These are phyloP conservation scores for Clarias macrocephalus DNA, from an alignment of 2,113 vertebrate genomes.

Conservation along the genomic window DNA sequence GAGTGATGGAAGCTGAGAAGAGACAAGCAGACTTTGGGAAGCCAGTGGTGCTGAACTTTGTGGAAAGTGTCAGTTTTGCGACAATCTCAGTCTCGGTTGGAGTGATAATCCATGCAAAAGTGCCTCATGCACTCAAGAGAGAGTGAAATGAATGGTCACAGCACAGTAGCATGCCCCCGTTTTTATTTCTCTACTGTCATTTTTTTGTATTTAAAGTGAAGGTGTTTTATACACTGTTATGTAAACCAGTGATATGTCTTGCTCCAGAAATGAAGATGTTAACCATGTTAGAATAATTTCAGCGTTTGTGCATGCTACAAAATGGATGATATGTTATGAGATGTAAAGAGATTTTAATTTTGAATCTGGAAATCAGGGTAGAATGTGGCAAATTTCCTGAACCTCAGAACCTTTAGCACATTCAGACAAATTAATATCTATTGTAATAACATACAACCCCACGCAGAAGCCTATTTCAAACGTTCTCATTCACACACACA, in stretches of 20 bases:
- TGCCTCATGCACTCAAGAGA: conserved; percentile 31
- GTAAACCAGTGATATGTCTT: neutral
- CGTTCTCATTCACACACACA: neutral
- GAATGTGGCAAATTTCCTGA: conserved; percentile 50
- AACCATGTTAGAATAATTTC: neutral
- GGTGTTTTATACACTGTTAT: neutral
- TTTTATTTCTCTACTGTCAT: conserved; percentile 29
- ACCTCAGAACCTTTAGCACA: neutral
- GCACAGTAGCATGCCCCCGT: conserved; percentile 11
- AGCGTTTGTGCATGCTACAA: neutral
- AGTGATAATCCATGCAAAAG: conserved; percentile 46
- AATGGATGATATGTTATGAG: neutral
- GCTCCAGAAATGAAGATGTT: neutral
- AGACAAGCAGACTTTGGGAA: conserved; percentile 34
- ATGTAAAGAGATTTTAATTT: neutral
- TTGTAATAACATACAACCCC: neutral
- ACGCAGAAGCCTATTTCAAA: conserved; percentile 15
- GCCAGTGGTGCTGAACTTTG: conserved; percentile 51
- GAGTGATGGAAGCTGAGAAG: conserved; percentile 43
- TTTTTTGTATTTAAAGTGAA: neutral
- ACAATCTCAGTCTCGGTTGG: conserved; percentile 43
- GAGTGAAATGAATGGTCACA: conserved; percentile 46
- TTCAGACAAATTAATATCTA: conserved; percentile 17
- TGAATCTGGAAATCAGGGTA: neutral
- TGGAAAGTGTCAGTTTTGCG: conserved; percentile 46